Percentiles rank a stretch among this genome's conserved stretches.
These are phyloP conservation scores for Cyprinodon variegatus DNA, from an alignment of 2,113 vertebrate species.

Conservation along the genomic window DNA sequence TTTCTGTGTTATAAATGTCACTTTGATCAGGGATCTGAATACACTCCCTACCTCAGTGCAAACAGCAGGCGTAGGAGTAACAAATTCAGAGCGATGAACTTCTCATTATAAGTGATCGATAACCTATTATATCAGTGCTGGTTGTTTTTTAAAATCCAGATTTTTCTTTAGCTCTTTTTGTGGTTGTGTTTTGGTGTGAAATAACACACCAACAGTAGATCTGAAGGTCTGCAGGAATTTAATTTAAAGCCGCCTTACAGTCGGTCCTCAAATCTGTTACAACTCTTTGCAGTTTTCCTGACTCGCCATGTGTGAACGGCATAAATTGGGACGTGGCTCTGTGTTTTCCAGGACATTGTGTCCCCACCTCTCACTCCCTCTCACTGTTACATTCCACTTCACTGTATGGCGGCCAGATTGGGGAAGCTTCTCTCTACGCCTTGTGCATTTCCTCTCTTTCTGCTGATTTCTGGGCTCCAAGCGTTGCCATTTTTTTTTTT, in stretches of 20 bases:
- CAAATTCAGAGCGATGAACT: neutral
- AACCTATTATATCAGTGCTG: neutral
- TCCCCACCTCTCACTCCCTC: constrained; percentile 45
- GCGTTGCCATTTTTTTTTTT: constrained; percentile 7
- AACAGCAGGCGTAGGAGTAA: neutral
- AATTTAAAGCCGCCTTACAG: neutral
- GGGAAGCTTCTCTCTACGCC: constrained; percentile 55
- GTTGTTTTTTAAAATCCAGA: neutral
- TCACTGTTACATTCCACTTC: constrained; percentile 52
- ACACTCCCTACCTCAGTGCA: neutral
- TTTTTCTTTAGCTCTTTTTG: neutral
- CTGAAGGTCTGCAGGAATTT: neutral
- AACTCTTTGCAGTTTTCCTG: constrained; percentile 4
- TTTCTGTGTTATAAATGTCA: neutral
- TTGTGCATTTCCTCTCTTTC: constrained; percentile 65
- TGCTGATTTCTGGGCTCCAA: constrained; percentile 57
- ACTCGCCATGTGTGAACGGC: constrained; percentile 1
- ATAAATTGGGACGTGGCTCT: constrained; percentile 41
- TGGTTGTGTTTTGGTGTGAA: neutral
- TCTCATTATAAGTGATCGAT: neutral
- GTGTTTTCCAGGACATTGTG: constrained; percentile 57
- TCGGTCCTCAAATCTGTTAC: neutral
- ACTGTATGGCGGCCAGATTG: constrained; percentile 66
- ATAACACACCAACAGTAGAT: neutral
- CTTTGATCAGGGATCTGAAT: neutral